These are phyloP conservation scores for Bagarius yarrelli DNA, from an alignment of 2,113 vertebrate genomes.

Conservation along the genomic window DNA sequence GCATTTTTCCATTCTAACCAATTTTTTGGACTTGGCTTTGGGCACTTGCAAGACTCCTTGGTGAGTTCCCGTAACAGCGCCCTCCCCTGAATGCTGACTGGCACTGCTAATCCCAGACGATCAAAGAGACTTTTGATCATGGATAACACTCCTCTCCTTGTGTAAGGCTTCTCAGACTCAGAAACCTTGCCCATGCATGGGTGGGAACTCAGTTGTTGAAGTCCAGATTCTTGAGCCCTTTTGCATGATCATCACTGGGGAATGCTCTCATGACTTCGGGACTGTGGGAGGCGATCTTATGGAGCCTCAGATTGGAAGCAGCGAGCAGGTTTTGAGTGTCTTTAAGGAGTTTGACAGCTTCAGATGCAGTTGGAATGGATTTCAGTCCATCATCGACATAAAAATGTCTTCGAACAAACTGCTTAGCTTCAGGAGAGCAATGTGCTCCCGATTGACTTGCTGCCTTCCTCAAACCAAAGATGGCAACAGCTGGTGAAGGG, in stretches of 20 bases:
- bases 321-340: neutral
- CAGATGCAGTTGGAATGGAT: neutral
- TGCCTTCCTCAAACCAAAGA: neutral
- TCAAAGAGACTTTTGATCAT: constrained; percentile 33
- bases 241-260: constrained; percentile 4
- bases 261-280: neutral
- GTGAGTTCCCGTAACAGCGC: constrained; percentile 11
- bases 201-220: neutral
- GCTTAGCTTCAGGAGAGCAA: neutral
- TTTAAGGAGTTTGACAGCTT: neutral
- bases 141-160: neutral
- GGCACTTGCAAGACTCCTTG: neutral
- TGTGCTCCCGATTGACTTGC: neutral
- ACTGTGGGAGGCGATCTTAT: constrained; percentile 4
- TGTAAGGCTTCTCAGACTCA: neutral
- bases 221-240: neutral
- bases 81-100: constrained; percentile 27
- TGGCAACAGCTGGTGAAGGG: neutral
- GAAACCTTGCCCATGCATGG: neutral
- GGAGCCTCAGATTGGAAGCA: neutral
- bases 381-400: constrained; percentile 10
- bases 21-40: too few species aligned
- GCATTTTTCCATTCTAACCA: too few species aligned
- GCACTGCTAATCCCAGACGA: constrained; percentile 1
- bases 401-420: neutral